phyloP scores from a whole-genome alignment of 1,140 invertebrate genomes.

The Apis mellifera region DNA sequence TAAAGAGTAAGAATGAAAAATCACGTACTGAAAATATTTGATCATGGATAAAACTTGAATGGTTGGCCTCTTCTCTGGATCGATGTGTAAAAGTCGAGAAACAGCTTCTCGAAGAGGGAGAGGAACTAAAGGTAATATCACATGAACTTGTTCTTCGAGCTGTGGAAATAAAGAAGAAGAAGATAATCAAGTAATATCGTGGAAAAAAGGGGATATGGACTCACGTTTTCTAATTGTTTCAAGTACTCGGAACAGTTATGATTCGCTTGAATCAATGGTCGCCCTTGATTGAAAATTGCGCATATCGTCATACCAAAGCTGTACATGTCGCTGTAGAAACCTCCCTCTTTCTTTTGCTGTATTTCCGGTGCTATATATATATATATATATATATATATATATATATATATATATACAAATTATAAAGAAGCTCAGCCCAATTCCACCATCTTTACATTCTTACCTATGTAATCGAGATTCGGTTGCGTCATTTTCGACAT shows the following conservation, averaged over 20 bases:
- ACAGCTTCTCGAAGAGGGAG: constrained; percentile 93
- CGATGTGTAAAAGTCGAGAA: constrained; percentile 89
- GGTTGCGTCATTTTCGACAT: constrained; percentile 96
- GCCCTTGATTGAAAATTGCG: constrained; percentile 94
- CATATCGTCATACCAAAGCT: constrained; percentile 96
- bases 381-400: too few species aligned
- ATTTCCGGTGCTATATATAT: constrained; percentile 97
- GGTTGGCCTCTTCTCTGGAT: constrained; percentile 90
- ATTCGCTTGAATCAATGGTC: constrained; percentile 92
- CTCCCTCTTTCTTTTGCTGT: constrained; percentile 91
- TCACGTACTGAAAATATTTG: constrained; percentile 91
- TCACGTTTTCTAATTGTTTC: constrained; percentile 95
- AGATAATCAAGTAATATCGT: not conserved
- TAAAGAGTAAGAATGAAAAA: too few species aligned
- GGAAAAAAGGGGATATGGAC: too few species aligned
- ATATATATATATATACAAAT: too few species aligned
- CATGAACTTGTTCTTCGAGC: constrained; percentile 91
- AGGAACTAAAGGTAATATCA: constrained; percentile 90
- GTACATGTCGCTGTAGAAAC: constrained; percentile 96
- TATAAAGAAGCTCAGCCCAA: not conserved
- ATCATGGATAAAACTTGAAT: constrained; percentile 93
- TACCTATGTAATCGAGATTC: constrained; percentile 94
- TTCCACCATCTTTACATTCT: constrained; percentile 59
- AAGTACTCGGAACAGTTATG: constrained; percentile 93
- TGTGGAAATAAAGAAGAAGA: constrained; percentile 71